A percentile compares a stretch with the other conserved stretches of the same genome.
phyloP scores from a whole-genome alignment of 1,140 invertebrate species.

The Drosophila lacertosa region DNA sequence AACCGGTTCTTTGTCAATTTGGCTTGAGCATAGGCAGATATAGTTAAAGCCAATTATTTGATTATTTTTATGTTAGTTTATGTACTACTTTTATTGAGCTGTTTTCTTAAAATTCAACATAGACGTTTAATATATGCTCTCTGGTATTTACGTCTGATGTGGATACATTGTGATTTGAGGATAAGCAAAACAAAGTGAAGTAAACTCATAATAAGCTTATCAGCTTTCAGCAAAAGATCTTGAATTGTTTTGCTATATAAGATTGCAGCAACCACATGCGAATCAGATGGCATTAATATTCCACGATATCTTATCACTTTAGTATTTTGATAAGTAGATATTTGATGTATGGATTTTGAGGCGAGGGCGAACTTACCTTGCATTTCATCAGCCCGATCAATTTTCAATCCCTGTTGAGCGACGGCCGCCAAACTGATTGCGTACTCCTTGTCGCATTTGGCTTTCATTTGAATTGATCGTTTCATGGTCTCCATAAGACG shows the following conservation, averaged over 20 bases:
- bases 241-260: not conserved
- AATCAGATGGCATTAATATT: not conserved
- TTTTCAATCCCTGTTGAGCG: slow-evolving; percentile 92
- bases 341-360: not conserved
- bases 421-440: slow-evolving; percentile 91
- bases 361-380: slow-evolving; percentile 86
- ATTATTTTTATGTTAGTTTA: no score
- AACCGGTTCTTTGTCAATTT: no score
- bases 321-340: not conserved
- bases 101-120: no score
- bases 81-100: no score
- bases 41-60: no score
- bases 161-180: no score
- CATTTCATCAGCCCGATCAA: slow-evolving; percentile 91
- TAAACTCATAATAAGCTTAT: slow-evolving; percentile 7
- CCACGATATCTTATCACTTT: not conserved
- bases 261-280: not conserved
- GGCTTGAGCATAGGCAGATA: no score
- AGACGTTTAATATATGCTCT: no score
- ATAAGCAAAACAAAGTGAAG: not conserved
- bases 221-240: not conserved
- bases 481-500: slow-evolving; percentile 95
- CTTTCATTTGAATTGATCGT: slow-evolving; percentile 91
- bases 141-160: no score
- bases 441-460: slow-evolving; percentile 96